Evolutionary conservation across 2,113 vertebrate species (phyloP).

Genomic region (Myotis lucifugus): DNA sequence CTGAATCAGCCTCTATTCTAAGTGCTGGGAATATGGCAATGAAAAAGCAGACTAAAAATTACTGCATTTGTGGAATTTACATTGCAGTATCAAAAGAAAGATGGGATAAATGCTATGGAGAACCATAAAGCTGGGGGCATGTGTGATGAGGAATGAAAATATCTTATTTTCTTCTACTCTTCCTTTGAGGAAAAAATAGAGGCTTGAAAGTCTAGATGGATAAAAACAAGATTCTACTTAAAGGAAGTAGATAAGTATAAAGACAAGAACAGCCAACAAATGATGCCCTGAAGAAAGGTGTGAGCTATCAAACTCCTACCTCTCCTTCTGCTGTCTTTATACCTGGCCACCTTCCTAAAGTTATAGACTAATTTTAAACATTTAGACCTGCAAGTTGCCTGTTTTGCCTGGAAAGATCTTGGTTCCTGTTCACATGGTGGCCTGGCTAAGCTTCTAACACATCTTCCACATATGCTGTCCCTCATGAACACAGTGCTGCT

Average conservation of each 20-base stretch:
- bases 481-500: not conserved
- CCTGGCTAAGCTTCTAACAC: not conserved
- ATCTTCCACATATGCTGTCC: rapidly evolving
- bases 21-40: not conserved
- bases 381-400: not conserved
- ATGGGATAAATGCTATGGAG: not conserved
- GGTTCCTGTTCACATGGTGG: not conserved
- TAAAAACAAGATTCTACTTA: not conserved
- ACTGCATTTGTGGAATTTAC: not conserved
- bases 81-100: not conserved
- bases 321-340: not conserved
- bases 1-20: not conserved
- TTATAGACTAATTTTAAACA: not conserved
- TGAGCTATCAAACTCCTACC: too few relatives aligned
- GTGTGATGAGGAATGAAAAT: not conserved
- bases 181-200: not conserved
- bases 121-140: not conserved
- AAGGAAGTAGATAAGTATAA: not conserved
- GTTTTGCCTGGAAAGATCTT: not conserved
- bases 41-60: not conserved
- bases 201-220: not conserved
- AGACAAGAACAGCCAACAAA: not conserved
- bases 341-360: not conserved
- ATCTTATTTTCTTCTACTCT: not conserved
- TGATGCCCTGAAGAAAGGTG: not conserved